Evolutionary conservation across 2,888 invertebrate genomes (phyloP), one percentile per base, ranked within the genome.

Genomic region (Xestia rhomboidea): DNA sequence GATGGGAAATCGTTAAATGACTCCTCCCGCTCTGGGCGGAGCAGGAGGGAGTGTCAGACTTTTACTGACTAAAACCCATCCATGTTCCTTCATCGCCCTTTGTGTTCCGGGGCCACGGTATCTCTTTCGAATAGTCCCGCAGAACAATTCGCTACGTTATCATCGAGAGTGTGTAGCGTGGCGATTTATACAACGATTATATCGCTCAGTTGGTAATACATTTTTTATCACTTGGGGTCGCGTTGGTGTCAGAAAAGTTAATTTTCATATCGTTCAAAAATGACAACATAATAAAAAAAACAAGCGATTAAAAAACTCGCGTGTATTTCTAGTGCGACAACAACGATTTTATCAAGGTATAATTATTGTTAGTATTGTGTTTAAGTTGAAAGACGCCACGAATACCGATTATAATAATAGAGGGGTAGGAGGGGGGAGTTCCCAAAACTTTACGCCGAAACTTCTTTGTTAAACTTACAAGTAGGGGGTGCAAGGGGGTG

Each of bases 391-490:
- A 72, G 63, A 75, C 76, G 76, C 82, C 80, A 86, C 83, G 85
- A 84, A 89, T 88, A 83, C 84, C 81, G 83, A 87, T 86, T 84
- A 85, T 85, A 86, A 83, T 86, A 86, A 77, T 81, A 44, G 60
- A 18, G 63, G 38, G 73, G 73, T 30, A 57, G 27, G 24, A 27
- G 63, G 27, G 67, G 49, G 69, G 75, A 57, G 68, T 34, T 49
- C 15, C 60, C 67, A 69, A 81, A 90, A 91, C 84, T 88, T 89
- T 68, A 77, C 57, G 51, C 83, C 82, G 67, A 91, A 90, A 89
- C 77, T 89, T 90, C 88, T 88, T 91, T 91, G 90, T 88, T 89
- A 68, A 85, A 87, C 81, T 84, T 76, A 81, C 78, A 68, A 82
- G 83, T 64, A 80, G 72, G 71, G 85, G 38, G 67, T n/a, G 24